Evolutionary conservation across 92 coral and sea anemone genomes (phyloP), one percentile per base, ranked within the genome.

Genomic region (Parazoanthus atlanticus): DNA sequence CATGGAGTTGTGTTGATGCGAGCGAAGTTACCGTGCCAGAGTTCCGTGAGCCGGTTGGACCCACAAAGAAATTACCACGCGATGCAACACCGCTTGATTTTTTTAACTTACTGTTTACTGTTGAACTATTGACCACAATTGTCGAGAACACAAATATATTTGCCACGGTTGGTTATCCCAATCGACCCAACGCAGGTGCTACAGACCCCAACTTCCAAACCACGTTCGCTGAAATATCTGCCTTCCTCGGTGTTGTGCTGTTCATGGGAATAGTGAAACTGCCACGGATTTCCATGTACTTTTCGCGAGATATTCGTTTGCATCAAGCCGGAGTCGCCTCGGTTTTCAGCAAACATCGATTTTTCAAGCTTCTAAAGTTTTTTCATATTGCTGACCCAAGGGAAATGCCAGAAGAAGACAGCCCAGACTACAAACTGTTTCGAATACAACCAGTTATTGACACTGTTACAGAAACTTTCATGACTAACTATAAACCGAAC

Each of bases 141-240:
- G 84, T 79, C 28, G 84, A 79, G 32, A 79, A 79, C 43, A 79
- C 84, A 49, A 79, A 79, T 54, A 79, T 77, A 23, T 77, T 77
- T 77, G 64, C 33, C 17, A 77, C 81, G 5, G 19, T 43, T 25
- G 64, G 81, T 34, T 77, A 77, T 77, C 33, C 81, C 31, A 77
- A 77, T 77, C 58, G 19, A 25, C 76, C 21, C 76, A 77, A 77
- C 41, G 81, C 64, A 77, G 81, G 32, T 77, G 79, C 79, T 33
- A 74, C 79, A 33, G 81, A 77, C 58, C 81, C 58, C 19, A 77
- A 77, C 19, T 77, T 77, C 81, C 81, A 77, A 77, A 77, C 81
- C 17, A 77, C 81, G 41, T 41, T 77, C 3, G 58, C 81, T n/a
- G 61, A 77, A 77, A 77, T 77, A 77, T 43, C 81, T 77, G 76